These are phyloP conservation scores for Thinocorus orbignyianus DNA, from an alignment of 2,113 vertebrate species.

Conservation along the genomic window DNA sequence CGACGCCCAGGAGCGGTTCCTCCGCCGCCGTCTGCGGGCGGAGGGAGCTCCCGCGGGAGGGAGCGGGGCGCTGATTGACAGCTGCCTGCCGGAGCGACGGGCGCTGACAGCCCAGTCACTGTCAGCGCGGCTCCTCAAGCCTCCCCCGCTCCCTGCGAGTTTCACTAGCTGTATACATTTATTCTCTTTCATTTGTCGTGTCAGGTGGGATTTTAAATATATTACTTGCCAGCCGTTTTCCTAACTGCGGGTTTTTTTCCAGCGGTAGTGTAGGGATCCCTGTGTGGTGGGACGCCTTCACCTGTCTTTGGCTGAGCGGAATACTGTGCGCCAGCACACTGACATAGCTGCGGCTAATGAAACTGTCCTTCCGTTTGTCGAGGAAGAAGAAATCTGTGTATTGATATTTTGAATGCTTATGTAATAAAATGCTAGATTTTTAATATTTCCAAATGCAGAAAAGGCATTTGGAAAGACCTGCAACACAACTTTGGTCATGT, in stretches of 20 bases:
- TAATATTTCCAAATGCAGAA: not conserved
- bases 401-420: not conserved
- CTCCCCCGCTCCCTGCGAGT: constrained; percentile 63
- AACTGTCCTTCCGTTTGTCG: not conserved
- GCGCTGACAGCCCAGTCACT: constrained; percentile 77
- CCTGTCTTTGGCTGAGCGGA: not conserved
- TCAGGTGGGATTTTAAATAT: constrained; percentile 76
- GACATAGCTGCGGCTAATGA: not conserved
- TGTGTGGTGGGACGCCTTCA: not conserved
- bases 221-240: constrained; percentile 65
- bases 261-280: not conserved
- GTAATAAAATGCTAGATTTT: not conserved
- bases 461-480: not conserved
- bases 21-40: constrained; percentile 92
- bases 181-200: constrained; percentile 82
- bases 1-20: constrained; percentile 90
- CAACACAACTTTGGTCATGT: not conserved
- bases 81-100: constrained; percentile 94
- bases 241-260: constrained; percentile 43
- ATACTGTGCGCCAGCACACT: not conserved
- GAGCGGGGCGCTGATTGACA: constrained; percentile 92
- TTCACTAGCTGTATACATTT: constrained; percentile 76
- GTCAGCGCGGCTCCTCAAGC: constrained; percentile 74
- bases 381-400: not conserved
- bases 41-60: constrained; percentile 95